These are phyloP conservation scores for Solea senegalensis DNA, from an alignment of 2,113 vertebrate species.

Conservation along the genomic window DNA sequence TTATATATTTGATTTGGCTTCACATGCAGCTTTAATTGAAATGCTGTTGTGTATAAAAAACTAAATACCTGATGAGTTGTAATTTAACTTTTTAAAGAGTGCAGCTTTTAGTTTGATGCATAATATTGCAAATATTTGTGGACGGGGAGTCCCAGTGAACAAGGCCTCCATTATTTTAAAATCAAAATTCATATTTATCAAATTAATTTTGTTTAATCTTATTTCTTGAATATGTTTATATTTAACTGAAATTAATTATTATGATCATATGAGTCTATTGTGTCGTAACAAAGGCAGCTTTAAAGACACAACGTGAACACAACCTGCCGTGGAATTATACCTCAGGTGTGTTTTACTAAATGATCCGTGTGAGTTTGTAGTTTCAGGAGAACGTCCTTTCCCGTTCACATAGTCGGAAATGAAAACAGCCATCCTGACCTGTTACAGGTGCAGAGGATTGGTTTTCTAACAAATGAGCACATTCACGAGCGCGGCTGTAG, in stretches of 20 bases:
- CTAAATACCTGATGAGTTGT: not conserved
- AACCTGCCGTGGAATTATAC: not conserved
- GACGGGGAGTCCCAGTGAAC: not conserved
- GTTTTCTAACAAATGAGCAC: constrained; percentile 23
- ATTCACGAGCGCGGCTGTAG: not conserved
- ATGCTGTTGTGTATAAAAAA: constrained; percentile 1
- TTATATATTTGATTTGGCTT: constrained; percentile 1
- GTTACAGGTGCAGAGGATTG: constrained; percentile 1
- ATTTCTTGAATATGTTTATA: too few relatives aligned
- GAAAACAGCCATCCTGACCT: constrained; percentile 16
- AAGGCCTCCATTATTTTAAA: not conserved
- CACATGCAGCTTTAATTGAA: constrained; percentile 4
- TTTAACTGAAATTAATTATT: not conserved
- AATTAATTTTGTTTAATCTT: too few relatives aligned
- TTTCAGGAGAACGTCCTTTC: not conserved
- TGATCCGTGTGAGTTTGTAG: not conserved
- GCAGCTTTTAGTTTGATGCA: not conserved
- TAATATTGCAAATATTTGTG: not conserved
- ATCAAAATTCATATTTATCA: not conserved
- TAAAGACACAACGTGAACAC: not conserved
- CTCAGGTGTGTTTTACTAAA: not conserved
- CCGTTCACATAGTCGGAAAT: constrained; percentile 11
- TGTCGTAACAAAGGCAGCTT: not conserved
- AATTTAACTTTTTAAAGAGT: not conserved
- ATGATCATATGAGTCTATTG: not conserved